A percentile compares a stretch with the other conserved stretches of the same genome.
Conservation (phyloP, 2,797 vertebrate species). For the Rhynchotus rufescens region DNA sequence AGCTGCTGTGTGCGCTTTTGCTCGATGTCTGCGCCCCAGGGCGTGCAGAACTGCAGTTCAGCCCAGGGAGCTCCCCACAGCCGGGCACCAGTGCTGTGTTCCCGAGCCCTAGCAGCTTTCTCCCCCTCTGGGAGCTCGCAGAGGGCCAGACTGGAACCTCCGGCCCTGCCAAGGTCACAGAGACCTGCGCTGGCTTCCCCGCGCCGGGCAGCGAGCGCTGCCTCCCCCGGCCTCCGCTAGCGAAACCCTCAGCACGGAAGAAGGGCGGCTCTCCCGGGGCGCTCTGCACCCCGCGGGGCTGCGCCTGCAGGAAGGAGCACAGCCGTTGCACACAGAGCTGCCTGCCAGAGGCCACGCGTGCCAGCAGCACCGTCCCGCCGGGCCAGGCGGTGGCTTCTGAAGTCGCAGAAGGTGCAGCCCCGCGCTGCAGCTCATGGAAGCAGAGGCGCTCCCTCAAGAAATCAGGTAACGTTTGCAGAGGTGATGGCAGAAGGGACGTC, state of each 20-base stretch:
- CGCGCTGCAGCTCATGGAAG: not conserved
- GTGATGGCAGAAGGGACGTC: not conserved
- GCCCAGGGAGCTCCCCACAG: not conserved
- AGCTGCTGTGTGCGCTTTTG: not conserved
- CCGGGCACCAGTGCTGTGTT: not conserved
- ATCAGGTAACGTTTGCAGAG: fast-evolving
- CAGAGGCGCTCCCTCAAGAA: not conserved
- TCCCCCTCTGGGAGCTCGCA: not conserved
- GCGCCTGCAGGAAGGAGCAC: fast-evolving
- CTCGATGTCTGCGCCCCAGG: not conserved
- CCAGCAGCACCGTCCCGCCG: not conserved
- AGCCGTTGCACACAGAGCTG: not conserved
- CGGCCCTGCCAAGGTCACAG: not conserved
- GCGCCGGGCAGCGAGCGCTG: not conserved
- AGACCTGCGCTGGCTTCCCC: not conserved
- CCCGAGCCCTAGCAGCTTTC: not conserved
- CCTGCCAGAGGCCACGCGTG: not conserved
- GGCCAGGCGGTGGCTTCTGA: not conserved
- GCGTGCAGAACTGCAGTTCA: not conserved
- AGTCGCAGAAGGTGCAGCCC: not conserved
- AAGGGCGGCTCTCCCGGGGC: fast-evolving
- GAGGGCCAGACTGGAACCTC: not conserved
- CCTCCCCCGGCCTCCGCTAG: not conserved
- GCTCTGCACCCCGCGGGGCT: not conserved
- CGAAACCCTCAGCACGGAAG: fast-evolving